phyloP scores from a whole-genome alignment of 23 tunicate species.

The Botrylloides violaceus region DNA sequence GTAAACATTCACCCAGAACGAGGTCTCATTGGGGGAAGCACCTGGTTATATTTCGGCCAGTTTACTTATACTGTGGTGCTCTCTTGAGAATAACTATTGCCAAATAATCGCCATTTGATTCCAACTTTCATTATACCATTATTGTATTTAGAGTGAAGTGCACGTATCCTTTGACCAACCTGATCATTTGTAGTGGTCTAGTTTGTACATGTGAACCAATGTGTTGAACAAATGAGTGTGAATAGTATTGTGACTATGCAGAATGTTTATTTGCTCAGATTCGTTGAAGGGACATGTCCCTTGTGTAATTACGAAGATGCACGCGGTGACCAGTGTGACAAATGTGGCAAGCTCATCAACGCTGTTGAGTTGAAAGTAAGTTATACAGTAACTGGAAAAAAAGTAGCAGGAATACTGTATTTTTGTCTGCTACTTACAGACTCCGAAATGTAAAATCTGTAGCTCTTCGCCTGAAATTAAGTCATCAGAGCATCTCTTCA shows the following conservation, averaged over 20 bases:
- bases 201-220: background rate
- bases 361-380: slow-evolving; percentile 85
- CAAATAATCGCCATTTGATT: no score
- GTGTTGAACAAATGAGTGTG: background rate
- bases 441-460: slow-evolving; percentile 85
- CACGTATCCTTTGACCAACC: no score
- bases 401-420: no score
- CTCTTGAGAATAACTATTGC: no score
- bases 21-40: no score
- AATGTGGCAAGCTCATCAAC: slow-evolving; percentile 91
- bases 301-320: slow-evolving; percentile 83
- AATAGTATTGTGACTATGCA: background rate
- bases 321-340: slow-evolving; percentile 97
- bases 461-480: slow-evolving; percentile 33
- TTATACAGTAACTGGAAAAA: no score
- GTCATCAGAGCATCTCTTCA: slow-evolving; percentile 57
- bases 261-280: slow-evolving; percentile 27
- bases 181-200: no score
- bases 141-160: no score
- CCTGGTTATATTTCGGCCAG: no score
- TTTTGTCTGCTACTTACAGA: slow-evolving; percentile 12
- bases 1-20: no score
- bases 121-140: no score
- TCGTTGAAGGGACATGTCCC: slow-evolving; percentile 98
- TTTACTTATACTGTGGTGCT: no score